Evolutionary conservation across 1,140 invertebrate genomes (phyloP).

Genomic region (Limonius californicus): DNA sequence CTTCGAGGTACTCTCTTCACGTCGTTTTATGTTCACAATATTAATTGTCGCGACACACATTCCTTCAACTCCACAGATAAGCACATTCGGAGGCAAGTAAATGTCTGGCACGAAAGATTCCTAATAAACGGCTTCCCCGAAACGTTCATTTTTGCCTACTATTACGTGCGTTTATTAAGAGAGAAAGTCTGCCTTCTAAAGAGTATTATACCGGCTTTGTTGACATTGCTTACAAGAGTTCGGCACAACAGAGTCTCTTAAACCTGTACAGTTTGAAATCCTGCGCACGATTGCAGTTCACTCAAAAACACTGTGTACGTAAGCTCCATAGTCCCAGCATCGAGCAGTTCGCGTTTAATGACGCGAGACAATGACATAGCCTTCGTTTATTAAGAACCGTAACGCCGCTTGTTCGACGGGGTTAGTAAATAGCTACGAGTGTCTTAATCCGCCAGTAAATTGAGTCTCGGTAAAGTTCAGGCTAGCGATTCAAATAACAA

Average conservation of each 20-base stretch:
- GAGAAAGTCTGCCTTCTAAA: background rate
- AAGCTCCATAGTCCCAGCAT: slow-evolving; percentile 41
- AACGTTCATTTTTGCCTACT: slow-evolving; percentile 1
- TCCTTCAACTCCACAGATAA: slow-evolving; percentile 6
- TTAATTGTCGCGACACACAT: slow-evolving; percentile 33
- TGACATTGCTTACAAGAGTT: slow-evolving; percentile 14
- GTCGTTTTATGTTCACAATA: slow-evolving; percentile 36
- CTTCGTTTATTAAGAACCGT: slow-evolving; percentile 49
- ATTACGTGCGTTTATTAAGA: slow-evolving; percentile 2
- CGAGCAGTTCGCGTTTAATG: slow-evolving; percentile 46
- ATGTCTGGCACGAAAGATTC: background rate
- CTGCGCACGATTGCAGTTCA: slow-evolving; percentile 43
- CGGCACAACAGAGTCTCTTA: slow-evolving; percentile 13
- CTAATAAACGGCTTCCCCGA: background rate
- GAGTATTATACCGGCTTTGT: slow-evolving; percentile 10
- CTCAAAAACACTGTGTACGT: slow-evolving; percentile 46
- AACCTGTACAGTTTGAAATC: slow-evolving; percentile 26
- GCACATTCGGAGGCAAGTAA: slow-evolving; percentile 2
- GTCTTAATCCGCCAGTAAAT: slow-evolving; percentile 49
- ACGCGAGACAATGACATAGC: slow-evolving; percentile 48
- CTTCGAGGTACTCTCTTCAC: slow-evolving; percentile 21
- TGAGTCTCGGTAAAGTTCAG: slow-evolving; percentile 45
- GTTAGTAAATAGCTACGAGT: slow-evolving; percentile 47
- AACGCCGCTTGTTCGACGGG: slow-evolving; percentile 46
- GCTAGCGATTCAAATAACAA: slow-evolving; percentile 39